Evolutionary conservation across 1,140 invertebrate species (phyloP).

Genomic region (Bacillus rossius): DNA sequence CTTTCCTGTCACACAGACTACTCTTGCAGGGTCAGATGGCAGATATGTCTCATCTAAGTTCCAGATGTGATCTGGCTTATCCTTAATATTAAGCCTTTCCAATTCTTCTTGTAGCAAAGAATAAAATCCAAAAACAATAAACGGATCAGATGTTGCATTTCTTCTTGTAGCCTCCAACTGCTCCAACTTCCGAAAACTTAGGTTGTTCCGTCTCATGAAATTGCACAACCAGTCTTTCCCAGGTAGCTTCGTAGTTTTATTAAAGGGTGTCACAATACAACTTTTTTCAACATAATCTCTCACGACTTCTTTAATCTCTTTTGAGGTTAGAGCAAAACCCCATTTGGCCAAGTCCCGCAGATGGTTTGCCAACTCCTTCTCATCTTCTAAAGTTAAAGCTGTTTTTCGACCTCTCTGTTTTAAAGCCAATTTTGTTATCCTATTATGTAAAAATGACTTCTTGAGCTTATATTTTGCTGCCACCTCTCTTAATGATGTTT

Average conservation of each 20-base stretch:
- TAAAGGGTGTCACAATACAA: background rate
- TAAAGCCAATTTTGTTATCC: no score
- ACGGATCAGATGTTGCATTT: constrained; percentile 14
- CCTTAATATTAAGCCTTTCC: constrained; percentile 12
- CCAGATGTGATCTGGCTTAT: constrained; percentile 14
- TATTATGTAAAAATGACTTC: no score
- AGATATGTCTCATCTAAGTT: constrained; percentile 17
- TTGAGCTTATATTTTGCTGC: no score
- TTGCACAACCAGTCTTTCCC: background rate
- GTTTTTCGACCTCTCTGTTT: no score
- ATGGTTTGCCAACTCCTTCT: background rate
- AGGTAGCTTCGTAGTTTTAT: background rate
- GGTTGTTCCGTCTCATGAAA: background rate
- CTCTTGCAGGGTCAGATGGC: constrained; percentile 5
- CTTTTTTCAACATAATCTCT: background rate
- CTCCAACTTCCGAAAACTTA: background rate
- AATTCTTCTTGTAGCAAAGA: constrained; percentile 2
- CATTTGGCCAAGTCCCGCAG: background rate
- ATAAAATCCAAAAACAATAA: constrained; percentile 23
- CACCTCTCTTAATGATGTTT: no score
- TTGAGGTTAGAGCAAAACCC: background rate
- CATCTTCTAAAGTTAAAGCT: no score
- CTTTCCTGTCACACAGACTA: constrained; percentile 3
- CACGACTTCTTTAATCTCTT: background rate
- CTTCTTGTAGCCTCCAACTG: background rate